Percentiles rank a stretch among this genome's conserved stretches.
Evolutionary conservation across 2,888 invertebrate species (phyloP).

Genomic region (Octodonta nipae): DNA sequence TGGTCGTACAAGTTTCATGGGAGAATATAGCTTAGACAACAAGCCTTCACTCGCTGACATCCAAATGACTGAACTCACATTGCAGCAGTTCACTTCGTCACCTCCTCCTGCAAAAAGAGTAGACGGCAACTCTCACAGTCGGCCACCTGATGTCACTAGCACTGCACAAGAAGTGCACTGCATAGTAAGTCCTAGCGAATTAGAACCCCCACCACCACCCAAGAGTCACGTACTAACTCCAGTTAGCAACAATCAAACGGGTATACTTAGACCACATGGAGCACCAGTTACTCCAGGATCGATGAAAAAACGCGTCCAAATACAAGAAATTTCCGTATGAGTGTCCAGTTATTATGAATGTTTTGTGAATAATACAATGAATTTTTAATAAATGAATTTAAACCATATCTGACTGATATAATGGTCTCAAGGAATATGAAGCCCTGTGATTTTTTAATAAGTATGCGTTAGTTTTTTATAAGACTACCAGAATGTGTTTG

Average conservation of each 20-base stretch:
- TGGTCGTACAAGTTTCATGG: constrained; percentile 45
- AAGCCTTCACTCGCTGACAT: constrained; percentile 44
- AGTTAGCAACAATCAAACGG: constrained; percentile 19
- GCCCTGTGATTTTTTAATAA: too few relatives aligned
- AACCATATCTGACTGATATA: constrained; percentile 21
- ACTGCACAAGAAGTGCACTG: constrained; percentile 30
- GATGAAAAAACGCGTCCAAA: constrained; percentile 80
- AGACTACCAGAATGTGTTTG: too few relatives aligned
- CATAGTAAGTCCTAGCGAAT: constrained; percentile 37
- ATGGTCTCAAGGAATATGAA: too few relatives aligned
- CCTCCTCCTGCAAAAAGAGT: constrained; percentile 42
- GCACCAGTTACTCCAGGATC: constrained; percentile 58
- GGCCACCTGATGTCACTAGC: constrained; percentile 37
- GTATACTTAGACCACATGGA: constrained; percentile 48
- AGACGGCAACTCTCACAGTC: constrained; percentile 31
- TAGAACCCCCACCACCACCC: constrained; percentile 51
- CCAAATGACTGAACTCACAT: constrained; percentile 49
- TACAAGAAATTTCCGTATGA: constrained; percentile 85
- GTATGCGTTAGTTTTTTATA: too few relatives aligned
- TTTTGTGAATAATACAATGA: constrained; percentile 10
- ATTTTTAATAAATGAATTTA: constrained; percentile 15
- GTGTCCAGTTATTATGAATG: constrained; percentile 18
- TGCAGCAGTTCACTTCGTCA: constrained; percentile 48
- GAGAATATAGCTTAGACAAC: constrained; percentile 49
- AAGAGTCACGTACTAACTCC: constrained; percentile 38